Evolutionary conservation across 2,113 vertebrate genomes (phyloP).

Genomic region (Lophura nycthemera): DNA sequence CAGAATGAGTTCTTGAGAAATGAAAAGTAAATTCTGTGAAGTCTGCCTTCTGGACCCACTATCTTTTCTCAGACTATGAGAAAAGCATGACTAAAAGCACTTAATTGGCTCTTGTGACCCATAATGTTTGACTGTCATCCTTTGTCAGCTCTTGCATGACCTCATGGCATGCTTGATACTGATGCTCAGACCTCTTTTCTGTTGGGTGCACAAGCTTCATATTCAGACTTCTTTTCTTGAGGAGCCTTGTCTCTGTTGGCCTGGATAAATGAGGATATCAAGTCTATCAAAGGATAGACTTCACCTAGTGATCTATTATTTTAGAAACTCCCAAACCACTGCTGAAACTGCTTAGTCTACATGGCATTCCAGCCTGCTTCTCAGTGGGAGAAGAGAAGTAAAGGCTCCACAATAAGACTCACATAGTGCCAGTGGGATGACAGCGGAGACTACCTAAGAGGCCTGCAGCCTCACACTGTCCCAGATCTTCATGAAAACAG

Average conservation of each 20-base stretch:
- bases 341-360: neutral
- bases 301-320: neutral
- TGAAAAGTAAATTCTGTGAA: slow-evolving; percentile 58
- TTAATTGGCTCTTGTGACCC: slow-evolving; percentile 60
- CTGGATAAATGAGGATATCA: neutral
- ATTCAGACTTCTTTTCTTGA: slow-evolving; percentile 63
- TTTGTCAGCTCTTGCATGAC: slow-evolving; percentile 66
- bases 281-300: neutral
- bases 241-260: neutral
- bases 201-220: slow-evolving; percentile 37
- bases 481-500: neutral
- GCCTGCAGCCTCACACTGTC: neutral
- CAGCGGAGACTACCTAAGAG: neutral
- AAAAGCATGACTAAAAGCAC: no score
- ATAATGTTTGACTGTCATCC: slow-evolving; percentile 60
- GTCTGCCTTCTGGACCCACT: slow-evolving; percentile 32
- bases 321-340: neutral
- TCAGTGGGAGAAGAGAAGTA: neutral
- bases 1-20: slow-evolving; percentile 60
- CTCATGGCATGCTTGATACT: slow-evolving; percentile 63
- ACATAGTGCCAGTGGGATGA: neutral
- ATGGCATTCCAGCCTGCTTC: neutral
- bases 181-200: slow-evolving; percentile 52
- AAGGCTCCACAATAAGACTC: neutral
- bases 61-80: slow-evolving; percentile 61